Percentiles rank a stretch among this genome's conserved stretches.
These are phyloP conservation scores for Perccottus glenii DNA, from an alignment of 2,113 vertebrate genomes.

Conservation along the genomic window DNA sequence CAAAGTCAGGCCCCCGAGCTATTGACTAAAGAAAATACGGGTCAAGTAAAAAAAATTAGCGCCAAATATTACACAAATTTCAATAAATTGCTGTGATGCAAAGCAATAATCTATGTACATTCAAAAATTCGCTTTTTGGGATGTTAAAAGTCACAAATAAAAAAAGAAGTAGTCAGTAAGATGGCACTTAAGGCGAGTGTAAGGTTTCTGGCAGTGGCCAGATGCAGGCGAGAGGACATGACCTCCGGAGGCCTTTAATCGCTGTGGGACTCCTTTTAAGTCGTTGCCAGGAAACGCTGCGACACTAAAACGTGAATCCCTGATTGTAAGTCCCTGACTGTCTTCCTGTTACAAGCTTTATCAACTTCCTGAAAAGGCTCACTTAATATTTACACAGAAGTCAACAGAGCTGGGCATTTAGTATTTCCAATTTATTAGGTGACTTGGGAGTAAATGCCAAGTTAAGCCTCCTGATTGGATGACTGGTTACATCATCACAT, in stretches of 20 bases:
- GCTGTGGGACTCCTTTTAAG: slow-evolving; percentile 9
- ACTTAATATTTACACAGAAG: background rate
- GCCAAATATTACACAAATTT: background rate
- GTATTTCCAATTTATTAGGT: no score
- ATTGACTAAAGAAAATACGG: background rate
- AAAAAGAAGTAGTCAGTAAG: background rate
- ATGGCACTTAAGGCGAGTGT: slow-evolving; percentile 1
- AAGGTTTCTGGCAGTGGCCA: slow-evolving; percentile 1
- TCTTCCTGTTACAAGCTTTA: background rate
- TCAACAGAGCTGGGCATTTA: no score
- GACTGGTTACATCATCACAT: no score
- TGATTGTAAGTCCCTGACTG: background rate
- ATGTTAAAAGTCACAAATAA: no score
- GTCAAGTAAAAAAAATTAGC: background rate
- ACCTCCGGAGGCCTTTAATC: background rate
- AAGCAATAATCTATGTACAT: no score
- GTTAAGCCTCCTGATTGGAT: no score
- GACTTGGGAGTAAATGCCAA: no score
- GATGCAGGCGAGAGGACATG: slow-evolving; percentile 6
- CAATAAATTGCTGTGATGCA: background rate
- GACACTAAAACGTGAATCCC: background rate
- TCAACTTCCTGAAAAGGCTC: background rate
- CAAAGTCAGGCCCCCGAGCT: background rate
- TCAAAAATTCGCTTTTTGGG: no score
- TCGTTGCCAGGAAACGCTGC: slow-evolving; percentile 9